These are phyloP conservation scores for Okapia johnstoni DNA, from an alignment of 2,113 vertebrate species.

Conservation along the genomic window DNA sequence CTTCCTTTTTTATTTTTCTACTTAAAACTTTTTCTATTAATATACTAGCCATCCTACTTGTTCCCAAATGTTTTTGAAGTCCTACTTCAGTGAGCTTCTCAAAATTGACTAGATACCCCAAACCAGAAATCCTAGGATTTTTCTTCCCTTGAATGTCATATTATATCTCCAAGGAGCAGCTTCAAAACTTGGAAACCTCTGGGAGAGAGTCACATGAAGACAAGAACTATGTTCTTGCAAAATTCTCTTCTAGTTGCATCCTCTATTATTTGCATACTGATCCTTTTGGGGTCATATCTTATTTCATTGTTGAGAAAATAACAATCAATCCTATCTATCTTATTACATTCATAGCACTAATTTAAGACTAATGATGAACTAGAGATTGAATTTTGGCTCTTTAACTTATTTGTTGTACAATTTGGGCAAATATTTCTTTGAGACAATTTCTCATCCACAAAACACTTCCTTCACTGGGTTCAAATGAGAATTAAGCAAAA, in stretches of 20 bases:
- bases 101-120: not conserved
- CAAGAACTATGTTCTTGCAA: not conserved
- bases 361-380: not conserved
- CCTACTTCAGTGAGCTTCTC: not conserved
- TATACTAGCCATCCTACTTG: not conserved
- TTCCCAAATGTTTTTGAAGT: not conserved
- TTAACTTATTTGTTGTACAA: not conserved
- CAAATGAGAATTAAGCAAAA: not conserved
- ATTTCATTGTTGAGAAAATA: slow-evolving; percentile 2
- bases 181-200: not conserved
- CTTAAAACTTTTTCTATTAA: not conserved
- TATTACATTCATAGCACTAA: not conserved
- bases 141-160: not conserved
- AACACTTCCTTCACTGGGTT: not conserved
- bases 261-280: not conserved
- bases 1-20: not conserved
- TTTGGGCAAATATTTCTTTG: not conserved
- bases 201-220: not conserved
- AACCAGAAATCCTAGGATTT: not conserved
- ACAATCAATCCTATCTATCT: not conserved
- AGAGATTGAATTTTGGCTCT: not conserved
- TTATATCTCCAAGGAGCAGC: not conserved
- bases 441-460: not conserved
- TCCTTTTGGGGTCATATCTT: not conserved
- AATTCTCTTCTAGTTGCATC: not conserved